Conservation (phyloP, 1,140 invertebrate genomes). For the Drosophila navojoa region DNA sequence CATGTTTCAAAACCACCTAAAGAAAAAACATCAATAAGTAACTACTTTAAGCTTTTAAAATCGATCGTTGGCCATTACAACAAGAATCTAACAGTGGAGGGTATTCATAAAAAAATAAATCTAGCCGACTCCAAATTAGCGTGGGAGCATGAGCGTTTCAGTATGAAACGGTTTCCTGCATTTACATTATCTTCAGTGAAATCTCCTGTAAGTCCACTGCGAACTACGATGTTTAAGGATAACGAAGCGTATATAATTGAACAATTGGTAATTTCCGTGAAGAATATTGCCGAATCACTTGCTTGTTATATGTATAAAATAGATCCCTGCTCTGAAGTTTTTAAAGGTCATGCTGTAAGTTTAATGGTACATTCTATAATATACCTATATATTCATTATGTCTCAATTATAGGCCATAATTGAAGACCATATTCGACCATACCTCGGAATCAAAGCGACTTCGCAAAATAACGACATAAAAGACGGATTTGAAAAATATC, state of each 20-base stretch:
- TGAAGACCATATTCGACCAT: slow-evolving; percentile 70
- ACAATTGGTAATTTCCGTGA: slow-evolving; percentile 86
- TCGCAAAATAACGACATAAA: slow-evolving; percentile 84
- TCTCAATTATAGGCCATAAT: slow-evolving; percentile 58
- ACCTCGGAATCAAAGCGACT: slow-evolving; percentile 70
- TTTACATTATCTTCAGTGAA: slow-evolving; percentile 94
- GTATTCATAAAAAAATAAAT: slow-evolving; percentile 98
- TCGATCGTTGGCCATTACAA: slow-evolving; percentile 84
- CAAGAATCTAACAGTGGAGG: slow-evolving; percentile 87
- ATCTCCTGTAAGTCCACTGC: slow-evolving; percentile 86
- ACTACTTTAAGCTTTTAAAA: slow-evolving; percentile 90
- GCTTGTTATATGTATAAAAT: slow-evolving; percentile 94
- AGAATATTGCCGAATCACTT: slow-evolving; percentile 92
- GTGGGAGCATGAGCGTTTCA: slow-evolving; percentile 99
- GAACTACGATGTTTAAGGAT: slow-evolving; percentile 87
- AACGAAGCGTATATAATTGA: slow-evolving; percentile 62
- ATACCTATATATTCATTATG: background rate
- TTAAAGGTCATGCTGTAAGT: slow-evolving; percentile 71
- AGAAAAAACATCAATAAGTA: slow-evolving; percentile 90
- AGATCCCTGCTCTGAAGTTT: slow-evolving; percentile 59
- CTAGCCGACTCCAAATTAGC: slow-evolving; percentile 95
- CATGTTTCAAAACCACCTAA: slow-evolving; percentile 98
- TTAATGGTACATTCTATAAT: background rate
- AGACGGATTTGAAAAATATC: slow-evolving; percentile 90
- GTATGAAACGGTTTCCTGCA: slow-evolving; percentile 94